These are phyloP conservation scores for Psittacula echo DNA, from an alignment of 2,797 vertebrate genomes.

Conservation along the genomic window DNA sequence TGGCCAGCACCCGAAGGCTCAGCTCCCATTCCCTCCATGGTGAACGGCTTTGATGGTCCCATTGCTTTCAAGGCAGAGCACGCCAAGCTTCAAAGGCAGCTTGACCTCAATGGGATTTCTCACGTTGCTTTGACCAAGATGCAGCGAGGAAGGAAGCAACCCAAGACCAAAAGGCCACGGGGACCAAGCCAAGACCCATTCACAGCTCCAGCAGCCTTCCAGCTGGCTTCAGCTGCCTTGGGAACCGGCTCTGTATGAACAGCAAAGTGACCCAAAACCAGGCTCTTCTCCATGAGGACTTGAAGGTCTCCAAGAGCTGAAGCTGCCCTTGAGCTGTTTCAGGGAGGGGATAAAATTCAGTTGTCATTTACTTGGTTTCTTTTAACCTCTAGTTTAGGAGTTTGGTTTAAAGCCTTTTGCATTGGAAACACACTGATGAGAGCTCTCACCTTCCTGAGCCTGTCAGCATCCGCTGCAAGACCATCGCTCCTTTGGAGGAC, in stretches of 20 bases:
- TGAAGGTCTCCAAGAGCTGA: neutral
- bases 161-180: neutral
- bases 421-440: neutral
- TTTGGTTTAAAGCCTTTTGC: constrained; percentile 53
- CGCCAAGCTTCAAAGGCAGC: neutral
- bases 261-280: neutral
- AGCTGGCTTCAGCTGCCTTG: neutral
- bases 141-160: neutral
- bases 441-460: neutral
- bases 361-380: neutral
- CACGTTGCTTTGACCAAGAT: neutral
- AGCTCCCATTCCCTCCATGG: neutral
- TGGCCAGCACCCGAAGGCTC: neutral
- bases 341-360: neutral
- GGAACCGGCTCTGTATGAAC: neutral
- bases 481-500: neutral
- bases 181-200: neutral
- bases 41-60: neutral
- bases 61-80: neutral
- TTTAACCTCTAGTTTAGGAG: neutral
- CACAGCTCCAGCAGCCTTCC: neutral
- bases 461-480: neutral
- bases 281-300: neutral
- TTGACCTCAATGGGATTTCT: neutral
- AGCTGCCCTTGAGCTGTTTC: neutral